A percentile compares a stretch with the other conserved stretches of the same genome.
Evolutionary conservation across 2,888 invertebrate genomes (phyloP).

Genomic region (Watsonalla cultraria): DNA sequence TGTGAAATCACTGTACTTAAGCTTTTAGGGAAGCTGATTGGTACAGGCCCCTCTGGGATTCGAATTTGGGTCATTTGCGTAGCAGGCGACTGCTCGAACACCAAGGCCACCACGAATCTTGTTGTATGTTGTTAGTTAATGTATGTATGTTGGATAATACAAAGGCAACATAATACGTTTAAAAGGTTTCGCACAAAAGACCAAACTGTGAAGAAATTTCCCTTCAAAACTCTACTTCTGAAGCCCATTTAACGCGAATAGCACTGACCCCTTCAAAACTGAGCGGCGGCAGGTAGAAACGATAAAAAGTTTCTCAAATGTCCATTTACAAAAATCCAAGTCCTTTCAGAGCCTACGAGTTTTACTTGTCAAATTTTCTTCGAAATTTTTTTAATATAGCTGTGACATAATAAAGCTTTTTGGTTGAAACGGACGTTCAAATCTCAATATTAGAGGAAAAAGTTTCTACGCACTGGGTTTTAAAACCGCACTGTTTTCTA

Average conservation of each 20-base stretch:
- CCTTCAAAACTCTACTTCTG: background rate
- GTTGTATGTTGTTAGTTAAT: too few relatives aligned
- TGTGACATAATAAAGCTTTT: constrained; percentile 21
- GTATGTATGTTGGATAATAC: too few relatives aligned
- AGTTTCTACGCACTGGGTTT: constrained; percentile 10
- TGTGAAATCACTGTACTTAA: too few relatives aligned
- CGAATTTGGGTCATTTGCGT: too few relatives aligned
- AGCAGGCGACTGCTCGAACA: too few relatives aligned
- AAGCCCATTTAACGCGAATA: background rate
- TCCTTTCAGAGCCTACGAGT: background rate
- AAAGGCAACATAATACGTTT: too few relatives aligned
- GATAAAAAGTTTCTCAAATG: constrained; percentile 1
- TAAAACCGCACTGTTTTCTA: background rate
- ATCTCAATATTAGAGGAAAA: constrained; percentile 20
- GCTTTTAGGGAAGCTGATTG: too few relatives aligned
- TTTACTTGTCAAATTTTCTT: background rate
- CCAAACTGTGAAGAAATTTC: background rate
- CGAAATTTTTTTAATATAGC: background rate
- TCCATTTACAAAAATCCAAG: background rate
- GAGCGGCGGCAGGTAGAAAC: background rate
- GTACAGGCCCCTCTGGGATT: too few relatives aligned
- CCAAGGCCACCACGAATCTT: too few relatives aligned
- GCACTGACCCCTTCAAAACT: background rate
- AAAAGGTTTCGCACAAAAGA: background rate
- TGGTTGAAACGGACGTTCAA: constrained; percentile 11